phyloP scores from a whole-genome alignment of 30 jellyfish, hydroid and myxozoan genomes.

The Hydractinia echinata region DNA sequence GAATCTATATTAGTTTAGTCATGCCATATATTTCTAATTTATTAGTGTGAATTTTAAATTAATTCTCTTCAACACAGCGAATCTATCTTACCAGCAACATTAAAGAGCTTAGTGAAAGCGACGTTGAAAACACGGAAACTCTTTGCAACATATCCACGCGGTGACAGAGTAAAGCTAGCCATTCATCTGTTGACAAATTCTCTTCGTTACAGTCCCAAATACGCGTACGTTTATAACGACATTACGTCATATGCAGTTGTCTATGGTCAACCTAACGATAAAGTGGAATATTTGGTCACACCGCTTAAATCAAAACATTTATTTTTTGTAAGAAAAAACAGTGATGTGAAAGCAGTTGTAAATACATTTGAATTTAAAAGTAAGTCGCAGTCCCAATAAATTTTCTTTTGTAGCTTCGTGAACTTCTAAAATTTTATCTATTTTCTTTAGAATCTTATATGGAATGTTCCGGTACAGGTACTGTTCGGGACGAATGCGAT shows the following conservation, averaged over 20 bases:
- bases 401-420: neutral
- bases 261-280: conserved; percentile 3
- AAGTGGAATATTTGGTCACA: neutral
- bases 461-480: conserved; percentile 5
- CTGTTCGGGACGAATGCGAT: neutral
- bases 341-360: neutral
- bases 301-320: neutral
- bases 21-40: too few species aligned
- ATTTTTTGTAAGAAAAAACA: neutral
- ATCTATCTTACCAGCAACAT: too few species aligned
- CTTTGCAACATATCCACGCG: neutral
- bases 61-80: too few species aligned
- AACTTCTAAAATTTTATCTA: neutral
- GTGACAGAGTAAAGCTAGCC: neutral
- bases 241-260: conserved; percentile 14
- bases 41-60: too few species aligned
- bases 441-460: neutral
- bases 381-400: neutral
- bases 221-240: neutral
- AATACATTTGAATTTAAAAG: neutral
- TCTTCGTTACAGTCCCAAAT: neutral
- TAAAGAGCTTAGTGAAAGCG: too few species aligned
- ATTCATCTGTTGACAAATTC: neutral
- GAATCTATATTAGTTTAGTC: too few species aligned
- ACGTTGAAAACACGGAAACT: neutral